Percentiles rank a stretch among this genome's conserved stretches.
Conservation (phyloP, 2,888 invertebrate genomes). For the Eristalis intricaria region DNA sequence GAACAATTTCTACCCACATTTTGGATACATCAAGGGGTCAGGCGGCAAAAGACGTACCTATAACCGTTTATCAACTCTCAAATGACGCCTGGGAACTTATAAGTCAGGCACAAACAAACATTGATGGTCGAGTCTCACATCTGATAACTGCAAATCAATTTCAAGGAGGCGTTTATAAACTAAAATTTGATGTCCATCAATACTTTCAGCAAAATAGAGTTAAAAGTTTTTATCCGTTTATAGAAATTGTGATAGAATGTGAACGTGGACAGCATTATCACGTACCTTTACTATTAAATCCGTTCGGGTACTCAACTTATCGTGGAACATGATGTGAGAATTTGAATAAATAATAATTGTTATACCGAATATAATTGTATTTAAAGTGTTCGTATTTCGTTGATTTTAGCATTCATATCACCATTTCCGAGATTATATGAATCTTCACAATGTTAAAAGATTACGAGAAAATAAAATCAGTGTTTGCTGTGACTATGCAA, state of each 20-base stretch:
- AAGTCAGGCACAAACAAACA: conserved; percentile 85
- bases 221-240: conserved; percentile 88
- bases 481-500: too few relatives aligned
- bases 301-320: conserved; percentile 90
- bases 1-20: conserved; percentile 88
- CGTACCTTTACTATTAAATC: conserved; percentile 88
- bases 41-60: conserved; percentile 86
- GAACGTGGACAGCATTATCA: conserved; percentile 87
- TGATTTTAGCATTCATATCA: too few relatives aligned
- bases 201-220: conserved; percentile 85
- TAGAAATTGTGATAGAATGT: conserved; percentile 89
- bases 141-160: conserved; percentile 85
- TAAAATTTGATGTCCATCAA: conserved; percentile 87
- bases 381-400: too few relatives aligned
- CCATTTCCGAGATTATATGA: too few relatives aligned
- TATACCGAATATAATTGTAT: too few relatives aligned
- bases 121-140: conserved; percentile 86
- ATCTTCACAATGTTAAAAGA: too few relatives aligned
- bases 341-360: neutral
- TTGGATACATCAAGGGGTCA: conserved; percentile 87
- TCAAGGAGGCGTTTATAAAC: conserved; percentile 87
- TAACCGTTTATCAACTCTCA: conserved; percentile 84
- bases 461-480: too few relatives aligned
- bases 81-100: conserved; percentile 86
- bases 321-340: conserved; percentile 83